These are phyloP conservation scores for Tenrec ecaudatus DNA, from an alignment of 2,113 vertebrate species.

Conservation along the genomic window DNA sequence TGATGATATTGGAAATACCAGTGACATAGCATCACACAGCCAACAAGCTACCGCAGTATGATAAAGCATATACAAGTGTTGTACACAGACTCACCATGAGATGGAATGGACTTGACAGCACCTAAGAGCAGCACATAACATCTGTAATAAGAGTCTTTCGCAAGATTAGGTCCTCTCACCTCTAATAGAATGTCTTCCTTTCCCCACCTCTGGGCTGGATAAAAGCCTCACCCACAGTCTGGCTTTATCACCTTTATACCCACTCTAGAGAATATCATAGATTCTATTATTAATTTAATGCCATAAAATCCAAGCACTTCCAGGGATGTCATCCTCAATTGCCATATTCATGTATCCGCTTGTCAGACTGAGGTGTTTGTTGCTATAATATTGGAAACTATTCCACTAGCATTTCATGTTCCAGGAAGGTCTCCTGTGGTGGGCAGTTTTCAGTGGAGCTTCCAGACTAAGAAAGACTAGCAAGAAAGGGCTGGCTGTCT, in stretches of 20 bases:
- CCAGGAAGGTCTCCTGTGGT: background rate
- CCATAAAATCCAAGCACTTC: background rate
- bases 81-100: no score
- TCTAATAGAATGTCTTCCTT: slow-evolving; percentile 35
- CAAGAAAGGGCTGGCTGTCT: background rate
- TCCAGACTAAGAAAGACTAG: background rate
- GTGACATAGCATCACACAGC: no score
- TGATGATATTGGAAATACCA: no score
- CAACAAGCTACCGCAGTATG: no score
- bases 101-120: background rate
- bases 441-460: background rate
- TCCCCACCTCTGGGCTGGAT: background rate
- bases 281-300: background rate
- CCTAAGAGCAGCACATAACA: background rate
- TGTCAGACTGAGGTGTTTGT: background rate
- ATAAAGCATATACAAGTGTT: no score
- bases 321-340: background rate
- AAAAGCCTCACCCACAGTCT: background rate
- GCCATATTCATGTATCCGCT: background rate
- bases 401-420: background rate
- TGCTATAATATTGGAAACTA: background rate
- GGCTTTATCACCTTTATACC: background rate
- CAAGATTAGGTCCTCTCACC: background rate
- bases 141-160: background rate
- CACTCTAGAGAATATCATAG: background rate